These are phyloP conservation scores for Perca schrenkii DNA, from an alignment of 2,113 vertebrate species.

Conservation along the genomic window DNA sequence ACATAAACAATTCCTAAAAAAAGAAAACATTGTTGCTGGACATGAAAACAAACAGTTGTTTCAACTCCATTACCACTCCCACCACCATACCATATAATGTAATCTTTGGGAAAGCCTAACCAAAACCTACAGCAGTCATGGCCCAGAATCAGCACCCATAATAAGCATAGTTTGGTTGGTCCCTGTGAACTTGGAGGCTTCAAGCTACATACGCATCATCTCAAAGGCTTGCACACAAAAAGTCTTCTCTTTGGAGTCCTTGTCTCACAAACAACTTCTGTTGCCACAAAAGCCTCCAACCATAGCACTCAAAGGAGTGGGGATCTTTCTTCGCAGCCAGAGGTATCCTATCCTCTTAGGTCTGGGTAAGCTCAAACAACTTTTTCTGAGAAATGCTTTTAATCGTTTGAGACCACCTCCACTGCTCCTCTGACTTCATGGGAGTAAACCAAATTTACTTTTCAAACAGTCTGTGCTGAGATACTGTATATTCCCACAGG, in stretches of 20 bases:
- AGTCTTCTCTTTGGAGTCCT: slow-evolving; percentile 43
- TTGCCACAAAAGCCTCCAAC: slow-evolving; percentile 36
- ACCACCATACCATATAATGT: slow-evolving; percentile 17
- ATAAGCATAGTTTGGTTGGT: slow-evolving; percentile 55
- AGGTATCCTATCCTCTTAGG: slow-evolving; percentile 24
- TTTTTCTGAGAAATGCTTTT: slow-evolving; percentile 60
- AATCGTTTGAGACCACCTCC: slow-evolving; percentile 43
- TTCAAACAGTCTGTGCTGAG: slow-evolving; percentile 48
- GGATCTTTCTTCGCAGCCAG: slow-evolving; percentile 26
- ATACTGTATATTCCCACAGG: slow-evolving; percentile 39
- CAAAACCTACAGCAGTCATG: slow-evolving; percentile 44
- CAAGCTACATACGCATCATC: slow-evolving; percentile 27
- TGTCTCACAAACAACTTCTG: slow-evolving; percentile 49
- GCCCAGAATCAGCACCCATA: slow-evolving; percentile 43
- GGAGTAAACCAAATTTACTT: slow-evolving; percentile 61
- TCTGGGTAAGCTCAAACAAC: slow-evolving; percentile 40
- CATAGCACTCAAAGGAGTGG: slow-evolving; percentile 11
- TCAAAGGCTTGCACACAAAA: slow-evolving; percentile 52
- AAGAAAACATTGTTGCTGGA: background rate
- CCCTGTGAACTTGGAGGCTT: slow-evolving; percentile 58
- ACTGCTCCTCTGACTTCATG: slow-evolving; percentile 52
- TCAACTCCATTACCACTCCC: background rate
- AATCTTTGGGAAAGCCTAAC: slow-evolving; percentile 13
- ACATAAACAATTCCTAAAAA: background rate
- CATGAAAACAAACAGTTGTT: slow-evolving; percentile 24